A percentile compares a stretch with the other conserved stretches of the same genome.
phyloP scores from a whole-genome alignment of 2,888 invertebrate genomes.

The Catocala sponsa region DNA sequence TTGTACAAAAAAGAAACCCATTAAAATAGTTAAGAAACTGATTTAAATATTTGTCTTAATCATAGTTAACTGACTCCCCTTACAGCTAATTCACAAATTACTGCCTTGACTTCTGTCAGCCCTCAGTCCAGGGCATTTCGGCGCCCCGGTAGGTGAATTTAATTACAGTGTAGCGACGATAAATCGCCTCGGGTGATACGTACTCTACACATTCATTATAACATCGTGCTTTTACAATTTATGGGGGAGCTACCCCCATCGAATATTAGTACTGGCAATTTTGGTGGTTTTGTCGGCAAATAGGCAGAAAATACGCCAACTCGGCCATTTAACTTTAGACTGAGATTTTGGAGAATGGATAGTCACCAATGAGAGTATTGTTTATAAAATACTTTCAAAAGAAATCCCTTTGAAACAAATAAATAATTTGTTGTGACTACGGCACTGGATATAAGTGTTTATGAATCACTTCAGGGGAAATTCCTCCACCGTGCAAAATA shows the following conservation, averaged over 20 bases:
- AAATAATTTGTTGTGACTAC: no score
- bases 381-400: no score
- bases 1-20: no score
- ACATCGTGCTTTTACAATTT: conserved; percentile 36
- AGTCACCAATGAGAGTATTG: no score
- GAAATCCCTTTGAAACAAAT: no score
- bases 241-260: conserved; percentile 9
- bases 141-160: conserved; percentile 58
- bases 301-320: not conserved
- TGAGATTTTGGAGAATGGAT: no score
- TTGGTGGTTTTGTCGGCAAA: not conserved
- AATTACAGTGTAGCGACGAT: conserved; percentile 61
- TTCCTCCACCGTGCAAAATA: no score
- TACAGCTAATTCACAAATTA: conserved; percentile 1
- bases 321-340: no score
- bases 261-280: not conserved
- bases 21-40: no score
- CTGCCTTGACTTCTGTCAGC: conserved; percentile 9
- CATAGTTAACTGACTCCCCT: not conserved
- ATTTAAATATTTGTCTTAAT: not conserved
- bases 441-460: no score
- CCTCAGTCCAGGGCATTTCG: conserved; percentile 48
- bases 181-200: conserved; percentile 51
- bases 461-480: no score
- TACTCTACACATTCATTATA: conserved; percentile 42